Evolutionary conservation across 2,113 vertebrate genomes (phyloP), one percentile per base, ranked within the genome.

Genomic region (Sceloporus undulatus): DNA sequence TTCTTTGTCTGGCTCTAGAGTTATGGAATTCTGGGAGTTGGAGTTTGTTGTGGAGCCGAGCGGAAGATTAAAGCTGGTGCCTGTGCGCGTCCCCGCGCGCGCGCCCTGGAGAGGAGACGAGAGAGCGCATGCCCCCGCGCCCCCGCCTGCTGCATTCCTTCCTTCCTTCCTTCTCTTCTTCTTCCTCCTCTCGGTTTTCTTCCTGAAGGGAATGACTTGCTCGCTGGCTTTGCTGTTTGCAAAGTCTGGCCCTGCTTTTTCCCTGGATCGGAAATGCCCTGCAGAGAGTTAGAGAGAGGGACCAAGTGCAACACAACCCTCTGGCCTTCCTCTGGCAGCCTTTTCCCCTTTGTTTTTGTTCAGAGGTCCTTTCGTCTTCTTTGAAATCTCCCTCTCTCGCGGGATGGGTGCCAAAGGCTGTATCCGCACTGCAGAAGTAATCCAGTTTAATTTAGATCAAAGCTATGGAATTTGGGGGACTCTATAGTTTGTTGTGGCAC

Each of bases 311-410:
- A 52, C 78, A 59, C 59, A 77, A 86, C 54, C 88, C 42, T 66
- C 83, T 88, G 84, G 85, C 86, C 88, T 87, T 91, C 77, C 84
- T 88, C 86, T 88, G 83, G 42, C 81, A 91, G 34, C 56, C 75
- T 87, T 79, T 88, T 21, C 82, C 73, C 42, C 42, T 48, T 82
- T 59, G 79, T 78, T 71, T 79, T 76, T 54, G 66, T 75, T 34
- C 34, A 1, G 34, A 34, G 34, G 34, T 34, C 34, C 34, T 34
- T 34, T 34, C 34, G 86, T 88, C 88, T 87, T 87, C 71, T 81
- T 84, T 88, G 85, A 65, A 86, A 85, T 16, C 9, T 14, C 40
- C 34, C 14, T 52, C 21, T 84, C 87, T 56, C 38, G 29, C 82
- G 79, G 71, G 42, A 34, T 34, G 34, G 34, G 34, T 34, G 34